phyloP scores from a whole-genome alignment of 1,140 invertebrate genomes.

The Teleogryllus occipitalis region DNA sequence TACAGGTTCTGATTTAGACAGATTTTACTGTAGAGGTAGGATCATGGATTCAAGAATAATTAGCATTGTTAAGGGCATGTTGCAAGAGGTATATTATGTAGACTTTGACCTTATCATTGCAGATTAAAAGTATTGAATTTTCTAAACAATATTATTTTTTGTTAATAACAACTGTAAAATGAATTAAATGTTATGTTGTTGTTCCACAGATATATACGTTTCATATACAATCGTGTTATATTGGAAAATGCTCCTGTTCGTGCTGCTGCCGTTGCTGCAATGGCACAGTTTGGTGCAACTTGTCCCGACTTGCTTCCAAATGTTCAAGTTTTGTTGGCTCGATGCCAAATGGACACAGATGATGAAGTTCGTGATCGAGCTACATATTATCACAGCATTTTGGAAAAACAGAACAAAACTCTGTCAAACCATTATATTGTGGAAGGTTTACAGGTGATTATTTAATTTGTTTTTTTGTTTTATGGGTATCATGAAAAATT shows the following conservation, averaged over 20 bases:
- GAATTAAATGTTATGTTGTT: not conserved
- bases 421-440: conserved; percentile 81
- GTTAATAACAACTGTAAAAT: too few relatives aligned
- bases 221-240: conserved; percentile 98
- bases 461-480: too few relatives aligned
- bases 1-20: too few relatives aligned
- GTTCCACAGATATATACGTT: conserved; percentile 76
- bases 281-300: conserved; percentile 94
- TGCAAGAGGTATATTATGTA: too few relatives aligned
- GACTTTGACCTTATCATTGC: too few relatives aligned
- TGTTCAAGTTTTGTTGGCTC: conserved; percentile 67
- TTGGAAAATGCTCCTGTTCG: conserved; percentile 90
- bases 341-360: conserved; percentile 93
- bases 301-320: conserved; percentile 87
- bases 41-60: too few relatives aligned
- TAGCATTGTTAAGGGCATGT: too few relatives aligned
- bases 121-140: too few relatives aligned
- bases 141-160: too few relatives aligned
- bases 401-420: conserved; percentile 55
- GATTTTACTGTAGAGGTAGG: too few relatives aligned
- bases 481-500: too few relatives aligned
- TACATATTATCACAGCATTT: conserved; percentile 88
- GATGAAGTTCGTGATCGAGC: conserved; percentile 98
- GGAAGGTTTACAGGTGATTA: conserved; percentile 53
- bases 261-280: conserved; percentile 91